These are phyloP conservation scores for Meloidogyne chitwoodi DNA, from an alignment of 1,140 invertebrate genomes.

Conservation along the genomic window DNA sequence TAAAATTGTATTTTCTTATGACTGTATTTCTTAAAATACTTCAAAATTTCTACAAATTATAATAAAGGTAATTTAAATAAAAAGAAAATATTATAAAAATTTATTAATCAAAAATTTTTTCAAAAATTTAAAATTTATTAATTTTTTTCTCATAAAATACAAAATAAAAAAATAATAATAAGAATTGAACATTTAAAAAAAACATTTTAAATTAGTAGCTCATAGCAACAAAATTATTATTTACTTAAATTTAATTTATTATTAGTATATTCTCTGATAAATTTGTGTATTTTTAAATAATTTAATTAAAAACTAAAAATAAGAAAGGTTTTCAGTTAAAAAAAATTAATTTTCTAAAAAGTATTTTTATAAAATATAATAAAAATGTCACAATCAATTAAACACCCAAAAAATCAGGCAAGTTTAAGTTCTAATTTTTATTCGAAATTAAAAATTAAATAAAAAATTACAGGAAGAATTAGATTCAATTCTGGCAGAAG, in stretches of 20 bases:
- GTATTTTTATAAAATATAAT: background rate
- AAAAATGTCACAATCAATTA: background rate
- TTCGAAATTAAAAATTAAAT: background rate
- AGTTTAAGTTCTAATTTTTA: background rate
- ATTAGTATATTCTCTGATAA: background rate
- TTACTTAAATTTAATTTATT: background rate
- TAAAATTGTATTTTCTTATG: too few relatives aligned
- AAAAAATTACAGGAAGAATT: slow-evolving; percentile 64
- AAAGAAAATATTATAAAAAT: too few relatives aligned
- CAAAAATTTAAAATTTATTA: too few relatives aligned
- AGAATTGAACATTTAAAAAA: background rate
- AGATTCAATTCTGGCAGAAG: slow-evolving; percentile 63
- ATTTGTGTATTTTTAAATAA: background rate
- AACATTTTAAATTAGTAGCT: background rate
- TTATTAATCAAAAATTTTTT: too few relatives aligned
- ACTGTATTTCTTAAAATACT: too few relatives aligned
- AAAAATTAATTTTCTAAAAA: too few relatives aligned
- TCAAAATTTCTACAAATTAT: too few relatives aligned
- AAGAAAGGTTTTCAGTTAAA: too few relatives aligned
- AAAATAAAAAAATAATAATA: background rate
- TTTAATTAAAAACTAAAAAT: background rate
- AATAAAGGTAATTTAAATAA: too few relatives aligned
- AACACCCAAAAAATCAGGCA: background rate
- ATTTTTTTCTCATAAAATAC: too few relatives aligned
- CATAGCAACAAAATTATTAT: background rate